Conservation (phyloP, 2,888 invertebrate genomes). For the Lepidocyrtoides sp. region DNA sequence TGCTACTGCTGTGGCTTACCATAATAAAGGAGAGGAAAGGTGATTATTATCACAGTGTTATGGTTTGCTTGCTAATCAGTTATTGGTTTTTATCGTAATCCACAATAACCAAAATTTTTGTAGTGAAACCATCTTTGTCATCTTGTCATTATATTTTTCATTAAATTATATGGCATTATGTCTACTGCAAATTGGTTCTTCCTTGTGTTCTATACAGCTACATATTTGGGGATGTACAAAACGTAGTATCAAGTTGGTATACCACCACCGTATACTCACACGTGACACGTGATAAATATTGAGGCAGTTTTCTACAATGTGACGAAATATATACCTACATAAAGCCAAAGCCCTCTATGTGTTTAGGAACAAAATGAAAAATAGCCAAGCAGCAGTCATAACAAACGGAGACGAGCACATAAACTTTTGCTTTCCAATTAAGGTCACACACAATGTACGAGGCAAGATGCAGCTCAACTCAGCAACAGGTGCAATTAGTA, state of each 20-base stretch:
- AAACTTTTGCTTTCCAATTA: constrained; percentile 66
- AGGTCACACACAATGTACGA: constrained; percentile 46
- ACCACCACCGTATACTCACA: not conserved
- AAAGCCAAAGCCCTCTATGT: not conserved
- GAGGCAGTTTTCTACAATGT: too few species aligned
- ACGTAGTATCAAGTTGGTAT: not conserved
- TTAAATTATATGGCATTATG: constrained; percentile 1
- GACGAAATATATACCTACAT: too few species aligned
- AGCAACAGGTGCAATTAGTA: constrained; percentile 45
- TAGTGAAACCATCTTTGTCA: constrained; percentile 45
- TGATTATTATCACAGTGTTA: not conserved
- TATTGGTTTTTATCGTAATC: constrained; percentile 50
- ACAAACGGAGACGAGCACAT: not conserved
- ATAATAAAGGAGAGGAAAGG: not conserved
- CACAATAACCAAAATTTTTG: constrained; percentile 27
- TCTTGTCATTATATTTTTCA: not conserved
- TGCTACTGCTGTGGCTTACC: not conserved
- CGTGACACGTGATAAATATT: too few species aligned
- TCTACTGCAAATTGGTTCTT: not conserved
- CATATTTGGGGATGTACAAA: too few species aligned
- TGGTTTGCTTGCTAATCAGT: constrained; percentile 59
- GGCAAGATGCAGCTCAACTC: not conserved
- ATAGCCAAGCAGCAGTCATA: not conserved
- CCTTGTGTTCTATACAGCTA: not conserved
- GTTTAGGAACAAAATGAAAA: not conserved